Base-by-base conservation (phyloP, 1,140 invertebrate genomes). In the Stegodyphus dumicola region DNA sequence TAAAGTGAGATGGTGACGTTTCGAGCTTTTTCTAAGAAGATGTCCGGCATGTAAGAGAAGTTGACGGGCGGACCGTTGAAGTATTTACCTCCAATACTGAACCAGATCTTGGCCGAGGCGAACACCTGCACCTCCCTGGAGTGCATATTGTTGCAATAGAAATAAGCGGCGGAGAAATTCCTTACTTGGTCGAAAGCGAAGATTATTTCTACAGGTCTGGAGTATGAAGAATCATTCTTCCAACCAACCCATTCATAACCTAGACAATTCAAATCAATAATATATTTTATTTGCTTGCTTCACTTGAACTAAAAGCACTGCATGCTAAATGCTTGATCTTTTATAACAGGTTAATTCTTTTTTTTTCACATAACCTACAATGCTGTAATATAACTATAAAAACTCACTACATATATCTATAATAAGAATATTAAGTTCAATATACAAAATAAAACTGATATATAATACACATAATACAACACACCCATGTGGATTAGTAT, bases 171-270 rank as follows among this genome's bases (percentile, higher is more conserved):
- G n/a, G 94, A 95, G 91, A 98, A 97, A 90, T 98, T 97, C 4
- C 96, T 92, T n/a, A 96, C 93, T 89, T 93, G 92, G 89, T 96
- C 95, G 91, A 98, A 98, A 90, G 97, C 94, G 90, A 98, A 97
- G 86, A 94, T 94, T 86, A 96, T 93, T 88, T 95, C 94, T 7
- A 90, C 64, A 6, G 80, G 77, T 48, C 75, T 66, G 5, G 86
- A 81, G 60, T 69, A 75, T 2, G 53, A 52, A 5, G 81, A 92
- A 88, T 97, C 95, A 91, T 96, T 97, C 86, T 94, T 93, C 96
- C 97, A 98, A 0, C 96, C 96, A 9, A 98, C 95, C 97, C 97
- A 98, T 67, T 94, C 94, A 70, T 94, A 94, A 52, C 95, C 95
- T 92, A n/a, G 5, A 70, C 18, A 69, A 17, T 2, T 17, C 2